Base-by-base conservation (phyloP, 2,888 invertebrate genomes). In the Agyllia agylla region DNA sequence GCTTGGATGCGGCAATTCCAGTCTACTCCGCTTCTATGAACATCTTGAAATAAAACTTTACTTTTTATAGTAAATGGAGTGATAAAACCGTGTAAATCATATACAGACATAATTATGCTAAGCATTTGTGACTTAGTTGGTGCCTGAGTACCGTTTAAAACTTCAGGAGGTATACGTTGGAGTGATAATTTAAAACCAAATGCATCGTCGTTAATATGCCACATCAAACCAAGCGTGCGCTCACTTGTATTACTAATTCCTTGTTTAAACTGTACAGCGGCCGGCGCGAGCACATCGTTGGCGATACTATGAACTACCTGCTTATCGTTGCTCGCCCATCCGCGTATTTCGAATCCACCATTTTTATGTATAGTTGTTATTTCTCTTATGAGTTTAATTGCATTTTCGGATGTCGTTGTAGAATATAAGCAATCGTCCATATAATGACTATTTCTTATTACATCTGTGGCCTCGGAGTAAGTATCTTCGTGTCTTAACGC, bases 1-100 rank as follows among this genome's bases (percentile, higher is more conserved):
- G 77, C 11, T 80, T 87, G 87, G 87, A 92, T 92, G 73, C 77
- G 85, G 85, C 87, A 85, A n/a, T 87, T 85, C 91, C 89, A 91
- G 24, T 87, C 86, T 2, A 91, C 83, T 27, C 90, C 89, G 30
- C 89, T 89, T 38, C 90, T 79, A 87, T 90, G 90, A 24, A 90
- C 87, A 73, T 90, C 85, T 73, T 90, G 89, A 15, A 73, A 30
- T 30, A 73, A 30, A 73, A 73, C 17, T 33, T 31, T n/a, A 30
- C 31, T 33, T 20, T 75, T 30, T 31, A n/a, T 30, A 0, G 31
- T 31, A 3, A 75, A 31, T 3, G 75, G 75, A 9, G 75, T 33
- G n/a, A 75, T 30, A 33, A 33, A n/a, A 31, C 75, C 75, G n/a
- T n/a, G 31, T n/a, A n/a, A 17, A 27, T 75, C 31, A 33, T 31